Evolutionary conservation across 2,797 vertebrate genomes (phyloP).

Genomic region (Sebastes minor): DNA sequence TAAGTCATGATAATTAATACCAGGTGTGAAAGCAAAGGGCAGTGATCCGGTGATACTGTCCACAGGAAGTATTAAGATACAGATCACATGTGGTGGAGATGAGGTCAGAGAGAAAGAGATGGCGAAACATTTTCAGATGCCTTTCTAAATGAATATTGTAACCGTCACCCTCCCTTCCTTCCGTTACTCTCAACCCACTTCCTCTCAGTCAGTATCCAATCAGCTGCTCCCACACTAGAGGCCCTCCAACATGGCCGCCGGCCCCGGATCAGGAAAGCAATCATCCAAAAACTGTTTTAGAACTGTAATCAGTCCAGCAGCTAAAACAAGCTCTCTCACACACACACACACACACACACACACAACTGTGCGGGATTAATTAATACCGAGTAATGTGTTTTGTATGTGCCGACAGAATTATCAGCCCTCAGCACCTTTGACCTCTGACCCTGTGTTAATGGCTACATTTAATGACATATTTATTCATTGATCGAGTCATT

Average conservation of each 20-base stretch:
- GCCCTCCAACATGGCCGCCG: not conserved
- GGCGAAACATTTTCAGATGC: not conserved
- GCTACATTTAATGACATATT: no score
- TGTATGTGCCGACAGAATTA: not conserved
- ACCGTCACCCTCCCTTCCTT: not conserved
- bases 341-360: not conserved
- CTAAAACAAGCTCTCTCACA: not conserved
- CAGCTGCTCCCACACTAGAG: not conserved
- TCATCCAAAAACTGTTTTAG: not conserved
- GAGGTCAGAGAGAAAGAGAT: not conserved
- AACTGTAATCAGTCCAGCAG: not conserved
- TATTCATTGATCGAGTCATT: no score
- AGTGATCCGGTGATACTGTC: not conserved
- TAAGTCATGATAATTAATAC: not conserved
- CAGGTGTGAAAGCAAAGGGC: not conserved
- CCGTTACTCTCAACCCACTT: not conserved
- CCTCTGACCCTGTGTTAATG: not conserved
- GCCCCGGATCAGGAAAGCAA: not conserved
- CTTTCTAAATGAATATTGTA: not conserved
- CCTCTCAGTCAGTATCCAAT: not conserved
- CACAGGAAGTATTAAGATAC: not conserved
- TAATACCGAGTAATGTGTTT: not conserved
- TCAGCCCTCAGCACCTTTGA: conserved; percentile 6
- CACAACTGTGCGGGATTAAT: not conserved
- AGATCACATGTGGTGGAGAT: not conserved